Evolutionary conservation across 2,113 vertebrate genomes (phyloP), one percentile per base, ranked within the genome.

Genomic region (Mormyrus iriodes): DNA sequence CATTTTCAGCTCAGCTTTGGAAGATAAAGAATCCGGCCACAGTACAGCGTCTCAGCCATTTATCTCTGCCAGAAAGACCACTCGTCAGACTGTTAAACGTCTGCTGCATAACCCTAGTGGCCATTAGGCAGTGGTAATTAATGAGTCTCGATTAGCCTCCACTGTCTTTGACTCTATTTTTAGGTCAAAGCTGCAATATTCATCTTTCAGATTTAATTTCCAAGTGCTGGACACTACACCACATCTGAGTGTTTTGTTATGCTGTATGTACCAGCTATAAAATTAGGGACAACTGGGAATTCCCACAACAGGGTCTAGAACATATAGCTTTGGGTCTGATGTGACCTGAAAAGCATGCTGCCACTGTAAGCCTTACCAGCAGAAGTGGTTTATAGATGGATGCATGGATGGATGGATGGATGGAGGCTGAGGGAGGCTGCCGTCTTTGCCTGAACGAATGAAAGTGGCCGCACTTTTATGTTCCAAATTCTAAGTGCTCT

Each of bases 11-110:
- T 89, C 53, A 12, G 52, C 15, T 27, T 27, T 44, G 17, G 61
- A 82, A 89, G 90, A 90, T 89, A 89, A 92, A 91, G 88, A 90
- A 92, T 84, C 86, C 42, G 21, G 79, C 61, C 19, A 17, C 85
- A 24, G 42, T 15, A 61, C 48, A 55, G 86, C 91, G 58, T 86
- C 89, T 86, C 82, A 89, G 35, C 61, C 65, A 89, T 91, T 90
- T 86, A 88, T 91, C 91, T 88, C 52, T 73, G 88, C 86, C 89
- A 58, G 42, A 39, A 88, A 49, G 69, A 73, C 4, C n/a, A 8
- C 44, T n/a, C 42, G 31, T 52, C 17, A 17, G 17, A 15, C 44
- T 35, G 27, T 27, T 35, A 55, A 73, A 48, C n/a, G 58, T 76
- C 51, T 15, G 65, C 83, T 21, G 58, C 39, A 4, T 31, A 69